phyloP scores from a whole-genome alignment of 2,113 vertebrate species.

The Isurus oxyrinchus region DNA sequence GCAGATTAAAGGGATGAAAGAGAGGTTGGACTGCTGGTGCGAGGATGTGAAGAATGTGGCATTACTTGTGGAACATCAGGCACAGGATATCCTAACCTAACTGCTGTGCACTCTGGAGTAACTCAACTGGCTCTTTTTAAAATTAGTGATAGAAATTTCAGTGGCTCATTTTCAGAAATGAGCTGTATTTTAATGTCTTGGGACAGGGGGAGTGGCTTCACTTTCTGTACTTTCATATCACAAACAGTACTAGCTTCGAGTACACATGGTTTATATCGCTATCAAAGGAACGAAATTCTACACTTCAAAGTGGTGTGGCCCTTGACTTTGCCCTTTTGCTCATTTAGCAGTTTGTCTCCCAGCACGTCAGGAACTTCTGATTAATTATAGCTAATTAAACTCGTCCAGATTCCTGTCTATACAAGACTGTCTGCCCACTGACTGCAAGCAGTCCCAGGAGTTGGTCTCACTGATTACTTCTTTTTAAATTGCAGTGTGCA shows the following conservation, averaged over 20 bases:
- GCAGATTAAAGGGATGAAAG: constrained; percentile 97
- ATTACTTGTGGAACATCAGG: constrained; percentile 91
- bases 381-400: neutral
- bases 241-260: neutral
- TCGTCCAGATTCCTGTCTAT: too few species aligned
- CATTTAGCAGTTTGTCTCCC: neutral
- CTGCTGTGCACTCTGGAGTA: neutral
- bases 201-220: neutral
- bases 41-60: constrained; percentile 94
- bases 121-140: neutral
- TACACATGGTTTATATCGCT: neutral
- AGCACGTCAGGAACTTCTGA: neutral
- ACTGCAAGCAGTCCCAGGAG: too few species aligned
- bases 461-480: neutral
- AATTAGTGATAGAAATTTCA: neutral
- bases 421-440: too few species aligned
- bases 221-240: neutral
- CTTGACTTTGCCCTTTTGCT: neutral
- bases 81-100: constrained; percentile 93
- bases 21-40: constrained; percentile 91
- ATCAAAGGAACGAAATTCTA: neutral
- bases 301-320: neutral
- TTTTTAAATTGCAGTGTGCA: too few species aligned
- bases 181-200: constrained; percentile 20
- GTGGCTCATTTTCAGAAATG: neutral